A percentile compares a stretch with the other conserved stretches of the same genome.
Conservation (phyloP, 2,113 vertebrate species). For the Bettongia penicillata region DNA sequence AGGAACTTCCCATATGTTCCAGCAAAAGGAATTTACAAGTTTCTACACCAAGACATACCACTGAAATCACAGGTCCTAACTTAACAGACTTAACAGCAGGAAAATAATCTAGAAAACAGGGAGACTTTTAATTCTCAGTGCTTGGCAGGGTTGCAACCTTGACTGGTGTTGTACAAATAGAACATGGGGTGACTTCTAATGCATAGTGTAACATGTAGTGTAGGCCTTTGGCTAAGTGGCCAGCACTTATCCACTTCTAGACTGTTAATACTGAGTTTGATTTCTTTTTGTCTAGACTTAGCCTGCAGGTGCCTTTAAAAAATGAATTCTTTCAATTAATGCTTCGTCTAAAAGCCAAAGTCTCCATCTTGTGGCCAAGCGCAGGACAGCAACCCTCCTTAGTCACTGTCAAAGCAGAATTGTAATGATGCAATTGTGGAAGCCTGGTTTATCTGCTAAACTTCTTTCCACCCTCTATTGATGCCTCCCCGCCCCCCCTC, state of each 20-base stretch:
- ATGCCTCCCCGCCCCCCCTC: background rate
- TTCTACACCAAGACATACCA: background rate
- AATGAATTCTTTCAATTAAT: fast-evolving
- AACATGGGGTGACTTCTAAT: background rate
- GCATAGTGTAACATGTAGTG: fast-evolving
- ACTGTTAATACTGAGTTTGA: background rate
- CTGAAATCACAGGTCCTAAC: background rate
- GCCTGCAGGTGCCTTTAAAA: background rate
- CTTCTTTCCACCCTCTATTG: background rate
- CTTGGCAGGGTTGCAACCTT: too few relatives aligned
- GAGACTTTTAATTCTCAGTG: background rate
- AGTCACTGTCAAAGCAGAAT: background rate
- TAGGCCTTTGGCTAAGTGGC: fast-evolving
- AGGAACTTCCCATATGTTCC: background rate
- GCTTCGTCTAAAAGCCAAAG: constrained; percentile 59
- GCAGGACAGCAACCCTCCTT: constrained; percentile 61
- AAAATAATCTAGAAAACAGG: background rate
- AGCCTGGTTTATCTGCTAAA: too few relatives aligned
- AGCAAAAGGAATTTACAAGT: background rate
- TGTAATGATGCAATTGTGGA: fast-evolving
- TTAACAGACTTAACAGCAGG: background rate
- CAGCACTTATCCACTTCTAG: background rate
- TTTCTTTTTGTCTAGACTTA: background rate
- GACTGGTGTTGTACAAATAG: too few relatives aligned
- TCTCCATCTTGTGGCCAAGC: constrained; percentile 82